A percentile compares a stretch with the other conserved stretches of the same genome.
These are phyloP conservation scores for Halesus radiatus DNA, from an alignment of 1,140 invertebrate genomes.

Conservation along the genomic window DNA sequence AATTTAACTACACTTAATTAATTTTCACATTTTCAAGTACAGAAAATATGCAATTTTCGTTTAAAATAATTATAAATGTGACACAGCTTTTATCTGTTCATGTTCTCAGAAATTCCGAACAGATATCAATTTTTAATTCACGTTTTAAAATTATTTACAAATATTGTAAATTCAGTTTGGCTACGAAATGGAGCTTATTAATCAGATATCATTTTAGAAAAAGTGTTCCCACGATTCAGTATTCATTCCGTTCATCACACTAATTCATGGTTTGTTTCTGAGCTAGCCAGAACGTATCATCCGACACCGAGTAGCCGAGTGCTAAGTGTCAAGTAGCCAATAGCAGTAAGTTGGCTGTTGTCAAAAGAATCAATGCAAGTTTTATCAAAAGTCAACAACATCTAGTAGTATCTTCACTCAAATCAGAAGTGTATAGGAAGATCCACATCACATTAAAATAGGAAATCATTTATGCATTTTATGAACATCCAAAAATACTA, in stretches of 20 bases:
- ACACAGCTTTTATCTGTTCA: conserved; percentile 16
- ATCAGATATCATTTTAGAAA: neutral
- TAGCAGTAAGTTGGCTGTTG: too few relatives aligned
- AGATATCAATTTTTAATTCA: conserved; percentile 11
- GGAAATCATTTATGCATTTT: too few relatives aligned
- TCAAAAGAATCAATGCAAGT: too few relatives aligned
- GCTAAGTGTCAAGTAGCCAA: too few relatives aligned
- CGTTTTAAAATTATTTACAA: conserved; percentile 36
- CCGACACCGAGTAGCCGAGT: too few relatives aligned
- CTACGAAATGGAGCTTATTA: neutral
- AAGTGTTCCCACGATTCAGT: conserved; percentile 2
- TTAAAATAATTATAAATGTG: conserved; percentile 29
- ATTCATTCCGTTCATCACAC: neutral
- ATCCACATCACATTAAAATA: too few relatives aligned
- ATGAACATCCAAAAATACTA: too few relatives aligned
- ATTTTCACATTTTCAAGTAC: conserved; percentile 18
- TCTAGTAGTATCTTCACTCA: too few relatives aligned
- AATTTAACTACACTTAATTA: conserved; percentile 32
- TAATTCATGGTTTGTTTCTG: neutral
- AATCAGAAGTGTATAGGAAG: too few relatives aligned
- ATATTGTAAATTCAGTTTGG: conserved; percentile 6
- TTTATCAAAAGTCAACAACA: too few relatives aligned
- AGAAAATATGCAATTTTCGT: conserved; percentile 9
- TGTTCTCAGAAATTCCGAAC: conserved; percentile 8
- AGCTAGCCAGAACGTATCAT: too few relatives aligned